Evolutionary conservation across 2,113 vertebrate species (phyloP).

Genomic region (Chaenocephalus aceratus): DNA sequence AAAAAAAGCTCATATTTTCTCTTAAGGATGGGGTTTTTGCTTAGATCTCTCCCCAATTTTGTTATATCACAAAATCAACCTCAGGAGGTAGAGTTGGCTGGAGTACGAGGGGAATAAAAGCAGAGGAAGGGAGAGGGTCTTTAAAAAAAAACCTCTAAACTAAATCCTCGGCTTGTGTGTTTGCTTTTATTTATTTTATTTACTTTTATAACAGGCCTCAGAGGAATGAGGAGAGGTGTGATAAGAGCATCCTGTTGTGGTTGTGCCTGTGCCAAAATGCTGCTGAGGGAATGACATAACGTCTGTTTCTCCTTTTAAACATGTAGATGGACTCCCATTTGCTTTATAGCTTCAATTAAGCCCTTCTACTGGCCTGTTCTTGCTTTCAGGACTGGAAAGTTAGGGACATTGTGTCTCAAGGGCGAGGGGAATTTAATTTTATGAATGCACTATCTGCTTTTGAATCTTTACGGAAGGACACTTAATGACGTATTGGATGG

Average conservation of each 20-base stretch:
- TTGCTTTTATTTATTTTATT: constrained; percentile 45
- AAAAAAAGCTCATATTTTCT: neutral
- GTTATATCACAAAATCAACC: constrained; percentile 2
- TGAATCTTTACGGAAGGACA: constrained; percentile 13
- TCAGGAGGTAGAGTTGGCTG: constrained; percentile 15
- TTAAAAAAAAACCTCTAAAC: constrained; percentile 2
- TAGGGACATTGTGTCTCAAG: constrained; percentile 30
- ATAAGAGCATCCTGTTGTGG: constrained; percentile 62
- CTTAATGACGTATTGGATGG: neutral
- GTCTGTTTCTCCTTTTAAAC: constrained; percentile 55
- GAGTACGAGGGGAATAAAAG: neutral
- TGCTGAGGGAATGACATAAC: constrained; percentile 57
- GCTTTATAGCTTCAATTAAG: constrained; percentile 42
- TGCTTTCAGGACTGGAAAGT: constrained; percentile 16
- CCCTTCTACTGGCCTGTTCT: constrained; percentile 6
- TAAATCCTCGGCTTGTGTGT: constrained; percentile 9
- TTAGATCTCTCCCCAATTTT: constrained; percentile 1
- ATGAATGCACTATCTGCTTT: constrained; percentile 31
- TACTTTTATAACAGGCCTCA: constrained; percentile 41
- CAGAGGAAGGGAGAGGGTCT: neutral
- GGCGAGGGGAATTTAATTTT: constrained; percentile 41
- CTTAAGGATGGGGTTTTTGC: neutral
- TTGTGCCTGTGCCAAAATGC: constrained; percentile 47
- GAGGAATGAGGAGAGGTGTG: constrained; percentile 48
- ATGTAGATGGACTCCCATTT: constrained; percentile 32